These are phyloP conservation scores for Dolichallabes microphthalmus DNA, from an alignment of 2,113 vertebrate species.

Conservation along the genomic window DNA sequence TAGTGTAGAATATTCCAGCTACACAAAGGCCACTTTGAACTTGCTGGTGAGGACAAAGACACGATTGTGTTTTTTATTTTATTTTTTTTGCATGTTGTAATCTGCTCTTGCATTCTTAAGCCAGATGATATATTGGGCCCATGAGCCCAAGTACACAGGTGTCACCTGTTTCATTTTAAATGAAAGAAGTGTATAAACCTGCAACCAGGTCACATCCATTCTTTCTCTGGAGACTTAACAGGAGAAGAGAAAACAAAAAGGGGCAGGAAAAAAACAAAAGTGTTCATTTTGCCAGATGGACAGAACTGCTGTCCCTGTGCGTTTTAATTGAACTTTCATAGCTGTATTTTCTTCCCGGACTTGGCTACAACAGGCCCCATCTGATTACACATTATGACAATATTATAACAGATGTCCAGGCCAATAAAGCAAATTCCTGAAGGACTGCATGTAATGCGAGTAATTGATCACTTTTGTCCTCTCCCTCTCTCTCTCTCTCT, in stretches of 20 bases:
- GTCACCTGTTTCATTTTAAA: slow-evolving; percentile 28
- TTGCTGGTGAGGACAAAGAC: background rate
- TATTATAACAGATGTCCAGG: slow-evolving; percentile 99
- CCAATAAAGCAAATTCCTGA: slow-evolving; percentile 98
- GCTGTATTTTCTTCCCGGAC: slow-evolving; percentile 89
- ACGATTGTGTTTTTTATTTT: background rate
- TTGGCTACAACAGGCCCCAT: slow-evolving; percentile 89
- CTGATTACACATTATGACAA: slow-evolving; percentile 99
- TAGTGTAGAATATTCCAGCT: slow-evolving; percentile 32
- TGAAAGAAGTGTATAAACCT: slow-evolving; percentile 42
- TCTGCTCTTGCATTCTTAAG: slow-evolving; percentile 12
- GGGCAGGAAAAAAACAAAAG: slow-evolving; percentile 28
- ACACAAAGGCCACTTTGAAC: background rate
- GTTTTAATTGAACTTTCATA: slow-evolving; percentile 96
- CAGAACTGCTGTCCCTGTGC: slow-evolving; percentile 90
- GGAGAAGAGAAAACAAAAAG: slow-evolving; percentile 29
- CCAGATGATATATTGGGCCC: slow-evolving; percentile 43
- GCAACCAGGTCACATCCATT: slow-evolving; percentile 51
- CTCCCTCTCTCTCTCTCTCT: slow-evolving; percentile 72
- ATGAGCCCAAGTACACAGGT: slow-evolving; percentile 20
- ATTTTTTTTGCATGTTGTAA: background rate
- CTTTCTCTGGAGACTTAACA: slow-evolving; percentile 46
- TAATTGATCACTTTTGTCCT: slow-evolving; percentile 97
- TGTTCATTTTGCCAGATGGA: slow-evolving; percentile 88
- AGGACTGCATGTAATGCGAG: slow-evolving; percentile 94